Evolutionary conservation across 2,113 vertebrate genomes (phyloP), one percentile per base, ranked within the genome.

Genomic region (Strix uralensis): DNA sequence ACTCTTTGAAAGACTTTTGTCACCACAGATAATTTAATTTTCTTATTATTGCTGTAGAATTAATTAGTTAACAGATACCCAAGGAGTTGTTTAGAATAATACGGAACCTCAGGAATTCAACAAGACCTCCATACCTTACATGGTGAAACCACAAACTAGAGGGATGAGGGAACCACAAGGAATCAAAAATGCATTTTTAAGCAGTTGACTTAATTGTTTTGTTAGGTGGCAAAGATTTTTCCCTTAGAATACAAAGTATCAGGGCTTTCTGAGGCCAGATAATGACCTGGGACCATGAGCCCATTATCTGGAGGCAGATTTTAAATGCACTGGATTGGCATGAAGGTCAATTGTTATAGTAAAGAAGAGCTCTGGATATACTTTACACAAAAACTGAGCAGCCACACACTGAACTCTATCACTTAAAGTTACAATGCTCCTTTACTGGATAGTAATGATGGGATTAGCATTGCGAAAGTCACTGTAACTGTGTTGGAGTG

Each of bases 291-390:
- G 40, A 87, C 27, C 32, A 34, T 17, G 25, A 94, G 52, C 62
- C 25, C 58, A 52, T 86, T 72, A 58, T 72, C 34, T 36, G 30
- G 27, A 91, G 47, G 52, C 69, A 91, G 38, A 96, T 91, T 96
- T 94, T 92, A 85, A 91, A 92, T 89, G 81, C 65, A 94, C 89
- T 87, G 83, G 30, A 61, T 92, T 82, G 95, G 82, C 91, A 91
- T 73, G 26, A 79, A 91, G 74, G 83, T 92, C 88, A 94, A 94
- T 72, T 40, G 65, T 81, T 81, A 67, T 4, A 4, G 55, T 42
- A 79, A 79, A 92, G 75, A 83, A 49, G 36, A 88, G 29, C 15
- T 78, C 26, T 85, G 82, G 57, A 72, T 62, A 63, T 46, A 79
- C 58, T 92, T 49, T 20, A 69, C 51, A 87, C 18, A 81, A 72